A percentile compares a stretch with the other conserved stretches of the same genome.
Evolutionary conservation across 2,888 invertebrate genomes (phyloP).

Genomic region (Scaptomyza parva): DNA sequence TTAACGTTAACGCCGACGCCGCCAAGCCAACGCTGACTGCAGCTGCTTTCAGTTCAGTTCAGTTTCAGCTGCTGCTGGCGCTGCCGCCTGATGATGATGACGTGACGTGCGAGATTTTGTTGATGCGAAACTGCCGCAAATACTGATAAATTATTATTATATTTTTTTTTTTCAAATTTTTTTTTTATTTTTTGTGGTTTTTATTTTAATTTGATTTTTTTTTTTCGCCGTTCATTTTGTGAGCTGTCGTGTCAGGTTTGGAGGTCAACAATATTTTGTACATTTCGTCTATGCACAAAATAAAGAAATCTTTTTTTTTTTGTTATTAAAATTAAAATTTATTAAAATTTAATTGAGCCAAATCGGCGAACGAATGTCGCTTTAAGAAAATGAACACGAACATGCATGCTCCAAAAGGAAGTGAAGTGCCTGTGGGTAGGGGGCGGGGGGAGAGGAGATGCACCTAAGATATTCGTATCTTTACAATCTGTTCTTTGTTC

Average conservation of each 20-base stretch:
- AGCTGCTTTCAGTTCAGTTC: constrained; percentile 13
- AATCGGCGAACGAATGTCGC: no score
- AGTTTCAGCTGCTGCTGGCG: neutral
- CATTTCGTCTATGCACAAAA: constrained; percentile 46
- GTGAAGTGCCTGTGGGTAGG: constrained; percentile 17
- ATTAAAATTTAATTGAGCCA: constrained; percentile 74
- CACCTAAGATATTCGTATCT: no score
- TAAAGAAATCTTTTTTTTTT: constrained; percentile 49
- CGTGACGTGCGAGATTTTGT: constrained; percentile 76
- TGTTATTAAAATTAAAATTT: constrained; percentile 70
- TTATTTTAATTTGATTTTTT: constrained; percentile 33
- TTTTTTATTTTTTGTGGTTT: constrained; percentile 36
- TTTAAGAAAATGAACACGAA: no score
- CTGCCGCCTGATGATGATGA: constrained; percentile 51
- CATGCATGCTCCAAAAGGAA: constrained; percentile 22
- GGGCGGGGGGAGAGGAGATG: neutral
- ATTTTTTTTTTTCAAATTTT: constrained; percentile 32
- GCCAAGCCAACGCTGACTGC: constrained; percentile 21
- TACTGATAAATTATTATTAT: constrained; percentile 74
- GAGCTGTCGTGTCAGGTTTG: constrained; percentile 77
- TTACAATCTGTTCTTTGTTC: constrained; percentile 4
- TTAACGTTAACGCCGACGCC: constrained; percentile 19
- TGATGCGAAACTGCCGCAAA: constrained; percentile 61
- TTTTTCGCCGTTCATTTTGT: constrained; percentile 47
- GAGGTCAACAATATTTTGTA: constrained; percentile 71